These are phyloP conservation scores for Piscicola geometra DNA, from an alignment of 2,888 invertebrate genomes.

Conservation along the genomic window DNA sequence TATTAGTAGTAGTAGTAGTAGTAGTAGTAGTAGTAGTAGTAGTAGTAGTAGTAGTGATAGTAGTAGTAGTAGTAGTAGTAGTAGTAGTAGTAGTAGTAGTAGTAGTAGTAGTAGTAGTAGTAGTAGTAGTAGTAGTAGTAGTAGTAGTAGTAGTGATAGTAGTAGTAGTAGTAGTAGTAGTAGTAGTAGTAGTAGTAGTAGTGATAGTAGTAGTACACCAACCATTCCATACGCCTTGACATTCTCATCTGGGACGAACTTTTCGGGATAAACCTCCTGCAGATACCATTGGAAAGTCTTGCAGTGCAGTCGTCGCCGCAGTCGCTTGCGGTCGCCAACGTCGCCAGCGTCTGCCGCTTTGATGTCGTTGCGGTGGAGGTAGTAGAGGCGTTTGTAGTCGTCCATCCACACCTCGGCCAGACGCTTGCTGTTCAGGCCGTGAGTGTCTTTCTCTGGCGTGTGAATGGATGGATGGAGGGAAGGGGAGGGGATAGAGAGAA, in stretches of 20 bases:
- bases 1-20: neutral
- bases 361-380: slow-evolving; percentile 63
- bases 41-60: slow-evolving; percentile 1
- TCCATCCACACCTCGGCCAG: slow-evolving; percentile 98
- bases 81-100: slow-evolving; percentile 19
- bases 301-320: slow-evolving; percentile 76
- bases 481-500: neutral
- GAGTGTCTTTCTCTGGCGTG: slow-evolving; percentile 54
- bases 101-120: slow-evolving; percentile 5
- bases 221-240: slow-evolving; percentile 67
- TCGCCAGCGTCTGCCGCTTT: slow-evolving; percentile 63
- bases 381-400: slow-evolving; percentile 85
- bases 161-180: slow-evolving; percentile 7
- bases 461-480: neutral
- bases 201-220: slow-evolving; percentile 34
- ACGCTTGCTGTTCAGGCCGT: slow-evolving; percentile 91
- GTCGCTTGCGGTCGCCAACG: slow-evolving; percentile 69
- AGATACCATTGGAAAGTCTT: slow-evolving; percentile 86
- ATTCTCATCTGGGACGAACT: slow-evolving; percentile 79
- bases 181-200: slow-evolving; percentile 15
- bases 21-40: slow-evolving; percentile 17
- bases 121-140: slow-evolving; percentile 12
- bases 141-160: slow-evolving; percentile 11
- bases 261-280: slow-evolving; percentile 78
- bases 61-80: slow-evolving; percentile 8